Evolutionary conservation across 2,113 vertebrate species (phyloP).

Genomic region (Poeciliopsis prolifica): DNA sequence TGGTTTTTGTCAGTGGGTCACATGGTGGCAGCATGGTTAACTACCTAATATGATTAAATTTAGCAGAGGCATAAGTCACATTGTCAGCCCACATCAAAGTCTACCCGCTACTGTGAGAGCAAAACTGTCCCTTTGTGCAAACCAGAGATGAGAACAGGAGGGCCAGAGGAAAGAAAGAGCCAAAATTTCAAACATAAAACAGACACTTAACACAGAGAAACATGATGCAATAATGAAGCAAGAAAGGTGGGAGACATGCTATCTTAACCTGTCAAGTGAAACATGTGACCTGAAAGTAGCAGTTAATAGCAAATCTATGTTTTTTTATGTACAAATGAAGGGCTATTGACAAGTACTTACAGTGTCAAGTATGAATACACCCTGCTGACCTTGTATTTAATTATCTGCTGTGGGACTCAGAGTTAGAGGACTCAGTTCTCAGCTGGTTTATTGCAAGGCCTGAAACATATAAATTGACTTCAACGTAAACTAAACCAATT

Average conservation of each 20-base stretch:
- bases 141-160: slow-evolving; percentile 17
- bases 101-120: slow-evolving; percentile 35
- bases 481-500: slow-evolving; percentile 31
- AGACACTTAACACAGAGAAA: slow-evolving; percentile 22
- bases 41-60: slow-evolving; percentile 78
- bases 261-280: slow-evolving; percentile 38
- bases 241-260: slow-evolving; percentile 30
- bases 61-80: slow-evolving; percentile 71
- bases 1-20: slow-evolving; percentile 67
- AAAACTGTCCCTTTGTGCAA: slow-evolving; percentile 42
- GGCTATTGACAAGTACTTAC: slow-evolving; percentile 67
- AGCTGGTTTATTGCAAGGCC: slow-evolving; percentile 46
- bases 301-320: slow-evolving; percentile 35
- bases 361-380: slow-evolving; percentile 62
- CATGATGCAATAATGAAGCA: slow-evolving; percentile 62
- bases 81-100: slow-evolving; percentile 77
- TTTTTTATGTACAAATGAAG: slow-evolving; percentile 61
- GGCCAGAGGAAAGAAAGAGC: slow-evolving; percentile 30
- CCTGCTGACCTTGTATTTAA: slow-evolving; percentile 69
- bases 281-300: slow-evolving; percentile 41
- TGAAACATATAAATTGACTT: slow-evolving; percentile 59
- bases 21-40: slow-evolving; percentile 70
- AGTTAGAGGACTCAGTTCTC: slow-evolving; percentile 59
- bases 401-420: slow-evolving; percentile 61
- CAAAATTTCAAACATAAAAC: slow-evolving; percentile 57